A percentile compares a stretch with the other conserved stretches of the same genome.
phyloP scores from a whole-genome alignment of 1,140 invertebrate genomes.

The Brachionus koreanus region DNA sequence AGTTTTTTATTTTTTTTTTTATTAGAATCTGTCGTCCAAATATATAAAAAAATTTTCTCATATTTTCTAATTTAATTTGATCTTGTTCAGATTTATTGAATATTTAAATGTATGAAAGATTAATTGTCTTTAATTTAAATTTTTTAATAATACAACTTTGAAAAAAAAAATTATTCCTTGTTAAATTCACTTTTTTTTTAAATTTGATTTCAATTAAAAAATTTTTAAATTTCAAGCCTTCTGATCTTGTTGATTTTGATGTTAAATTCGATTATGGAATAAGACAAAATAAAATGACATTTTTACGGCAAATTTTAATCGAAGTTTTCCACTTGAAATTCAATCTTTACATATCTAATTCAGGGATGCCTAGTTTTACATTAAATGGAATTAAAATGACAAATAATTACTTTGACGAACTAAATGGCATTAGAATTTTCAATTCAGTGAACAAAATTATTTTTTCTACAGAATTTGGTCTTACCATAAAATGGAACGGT shows the following conservation, averaged over 20 bases:
- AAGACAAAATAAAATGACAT: neutral
- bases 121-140: too few relatives aligned
- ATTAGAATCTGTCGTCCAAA: too few relatives aligned
- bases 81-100: too few relatives aligned
- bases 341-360: neutral
- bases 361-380: neutral
- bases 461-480: constrained; percentile 6
- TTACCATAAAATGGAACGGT: constrained; percentile 32
- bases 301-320: neutral
- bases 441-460: neutral
- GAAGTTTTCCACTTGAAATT: neutral
- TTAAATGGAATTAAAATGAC: neutral
- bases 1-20: too few relatives aligned
- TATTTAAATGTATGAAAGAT: too few relatives aligned
- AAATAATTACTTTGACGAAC: neutral
- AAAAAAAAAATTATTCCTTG: too few relatives aligned
- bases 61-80: too few relatives aligned
- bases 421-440: neutral
- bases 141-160: too few relatives aligned
- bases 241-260: neutral
- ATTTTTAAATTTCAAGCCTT: neutral
- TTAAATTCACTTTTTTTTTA: too few relatives aligned
- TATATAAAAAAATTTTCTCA: too few relatives aligned
- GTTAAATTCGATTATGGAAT: neutral
- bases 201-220: neutral